Conservation (phyloP, 1,140 invertebrate species). For the Sarcophaga peregrina region DNA sequence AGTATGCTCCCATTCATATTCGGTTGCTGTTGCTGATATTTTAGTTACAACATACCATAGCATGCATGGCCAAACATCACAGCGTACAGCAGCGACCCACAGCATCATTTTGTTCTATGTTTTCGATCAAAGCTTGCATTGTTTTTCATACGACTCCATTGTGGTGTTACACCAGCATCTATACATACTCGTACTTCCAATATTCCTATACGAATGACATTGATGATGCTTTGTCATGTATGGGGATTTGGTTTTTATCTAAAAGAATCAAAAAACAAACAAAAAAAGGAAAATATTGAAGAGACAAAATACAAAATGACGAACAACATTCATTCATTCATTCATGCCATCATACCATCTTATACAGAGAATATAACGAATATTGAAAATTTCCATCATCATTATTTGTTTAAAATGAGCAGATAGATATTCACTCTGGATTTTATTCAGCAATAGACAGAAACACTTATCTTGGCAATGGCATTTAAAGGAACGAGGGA, state of each 20-base stretch:
- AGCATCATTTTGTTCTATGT: no score
- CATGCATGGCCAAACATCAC: not conserved
- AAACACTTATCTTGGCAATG: not conserved
- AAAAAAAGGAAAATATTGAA: not conserved
- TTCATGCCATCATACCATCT: not conserved
- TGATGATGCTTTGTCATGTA: slow-evolving; percentile 40
- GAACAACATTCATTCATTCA: not conserved
- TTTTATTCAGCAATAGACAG: no score
- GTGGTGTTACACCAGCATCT: no score
- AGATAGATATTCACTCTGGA: not conserved
- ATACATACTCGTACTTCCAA: not conserved
- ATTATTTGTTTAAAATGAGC: not conserved
- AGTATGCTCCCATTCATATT: not conserved
- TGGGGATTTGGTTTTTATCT: slow-evolving; percentile 39
- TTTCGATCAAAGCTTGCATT: no score
- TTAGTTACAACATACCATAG: not conserved
- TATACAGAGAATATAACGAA: not conserved
- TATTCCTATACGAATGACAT: slow-evolving; percentile 28
- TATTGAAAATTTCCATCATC: slow-evolving; percentile 19
- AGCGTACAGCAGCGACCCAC: not conserved
- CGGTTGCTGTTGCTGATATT: not conserved
- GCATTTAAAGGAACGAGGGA: not conserved
- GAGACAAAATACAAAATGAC: not conserved
- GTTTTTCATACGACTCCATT: no score
- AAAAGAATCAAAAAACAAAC: slow-evolving; percentile 11